A percentile compares a stretch with the other conserved stretches of the same genome.
phyloP scores from a whole-genome alignment of 2,888 invertebrate genomes.

The Brachyptera risi region DNA sequence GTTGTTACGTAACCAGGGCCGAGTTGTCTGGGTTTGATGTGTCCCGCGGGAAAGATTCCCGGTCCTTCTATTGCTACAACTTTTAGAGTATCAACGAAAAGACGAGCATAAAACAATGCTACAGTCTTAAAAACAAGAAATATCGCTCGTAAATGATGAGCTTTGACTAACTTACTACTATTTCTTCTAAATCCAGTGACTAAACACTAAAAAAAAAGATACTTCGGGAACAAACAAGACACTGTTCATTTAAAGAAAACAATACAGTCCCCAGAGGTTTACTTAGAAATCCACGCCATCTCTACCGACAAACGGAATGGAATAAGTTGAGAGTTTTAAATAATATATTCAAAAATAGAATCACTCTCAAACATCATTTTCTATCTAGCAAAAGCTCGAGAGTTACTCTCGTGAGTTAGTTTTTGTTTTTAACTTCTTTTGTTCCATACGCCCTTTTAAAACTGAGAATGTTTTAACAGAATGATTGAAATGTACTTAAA shows the following conservation, averaged over 20 bases:
- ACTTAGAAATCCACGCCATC: slow-evolving; percentile 8
- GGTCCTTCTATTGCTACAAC: neutral
- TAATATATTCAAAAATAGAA: slow-evolving; percentile 16
- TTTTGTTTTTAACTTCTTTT: slow-evolving; percentile 4
- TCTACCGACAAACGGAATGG: slow-evolving; percentile 12
- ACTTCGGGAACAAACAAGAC: neutral
- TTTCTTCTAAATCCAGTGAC: slow-evolving; percentile 6
- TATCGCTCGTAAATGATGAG: slow-evolving; percentile 7
- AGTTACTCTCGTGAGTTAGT: neutral
- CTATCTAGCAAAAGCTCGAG: too few relatives aligned
- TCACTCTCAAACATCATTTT: neutral
- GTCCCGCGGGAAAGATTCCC: slow-evolving; percentile 6
- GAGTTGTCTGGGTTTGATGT: slow-evolving; percentile 15
- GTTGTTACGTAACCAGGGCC: neutral
- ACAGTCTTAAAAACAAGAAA: neutral
- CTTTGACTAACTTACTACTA: slow-evolving; percentile 3
- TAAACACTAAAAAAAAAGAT: neutral
- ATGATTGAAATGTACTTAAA: slow-evolving; percentile 20
- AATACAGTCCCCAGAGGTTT: neutral
- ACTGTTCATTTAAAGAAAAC: neutral
- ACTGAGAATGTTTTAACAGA: slow-evolving; percentile 13
- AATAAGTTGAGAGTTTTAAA: slow-evolving; percentile 1
- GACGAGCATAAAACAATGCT: slow-evolving; percentile 13
- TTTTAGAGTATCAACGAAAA: neutral
- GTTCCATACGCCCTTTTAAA: slow-evolving; percentile 12